Percentiles rank a stretch among this genome's conserved stretches.
These are phyloP conservation scores for Saguinus midas DNA, from an alignment of 2,113 vertebrate species.

Conservation along the genomic window DNA sequence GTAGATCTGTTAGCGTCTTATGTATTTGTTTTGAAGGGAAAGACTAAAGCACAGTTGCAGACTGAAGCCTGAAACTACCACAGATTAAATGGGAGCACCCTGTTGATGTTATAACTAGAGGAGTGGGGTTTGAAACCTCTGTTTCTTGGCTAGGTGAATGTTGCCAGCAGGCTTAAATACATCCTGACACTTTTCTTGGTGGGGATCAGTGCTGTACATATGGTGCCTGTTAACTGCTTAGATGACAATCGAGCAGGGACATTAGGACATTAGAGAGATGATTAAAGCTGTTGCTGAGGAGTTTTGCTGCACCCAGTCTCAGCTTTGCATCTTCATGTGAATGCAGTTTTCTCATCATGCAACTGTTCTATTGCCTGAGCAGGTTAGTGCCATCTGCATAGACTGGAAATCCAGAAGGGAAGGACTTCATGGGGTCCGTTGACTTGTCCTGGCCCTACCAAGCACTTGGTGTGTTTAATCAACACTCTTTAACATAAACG, in stretches of 20 bases:
- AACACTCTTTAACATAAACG: background rate
- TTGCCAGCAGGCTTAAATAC: background rate
- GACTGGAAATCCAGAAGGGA: background rate
- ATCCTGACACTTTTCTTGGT: background rate
- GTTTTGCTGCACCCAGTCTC: background rate
- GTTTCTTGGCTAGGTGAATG: background rate
- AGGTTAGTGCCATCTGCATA: background rate
- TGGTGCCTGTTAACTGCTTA: rapidly evolving
- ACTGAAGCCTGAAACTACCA: background rate
- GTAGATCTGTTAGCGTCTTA: background rate
- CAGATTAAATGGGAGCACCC: background rate
- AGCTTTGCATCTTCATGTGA: background rate
- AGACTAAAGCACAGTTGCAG: background rate
- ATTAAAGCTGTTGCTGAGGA: background rate
- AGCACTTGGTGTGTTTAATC: background rate
- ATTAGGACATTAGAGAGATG: background rate
- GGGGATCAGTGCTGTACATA: background rate
- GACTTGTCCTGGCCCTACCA: background rate
- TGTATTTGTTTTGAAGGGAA: background rate
- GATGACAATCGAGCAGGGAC: background rate
- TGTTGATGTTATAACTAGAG: background rate
- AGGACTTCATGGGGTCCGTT: background rate
- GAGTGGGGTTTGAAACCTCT: background rate
- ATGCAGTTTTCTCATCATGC: background rate
- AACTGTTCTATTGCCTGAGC: background rate